Percentiles rank a stretch among this genome's conserved stretches.
Conservation (phyloP, 1,140 invertebrate genomes). For the Sitodiplosis mosellana region DNA sequence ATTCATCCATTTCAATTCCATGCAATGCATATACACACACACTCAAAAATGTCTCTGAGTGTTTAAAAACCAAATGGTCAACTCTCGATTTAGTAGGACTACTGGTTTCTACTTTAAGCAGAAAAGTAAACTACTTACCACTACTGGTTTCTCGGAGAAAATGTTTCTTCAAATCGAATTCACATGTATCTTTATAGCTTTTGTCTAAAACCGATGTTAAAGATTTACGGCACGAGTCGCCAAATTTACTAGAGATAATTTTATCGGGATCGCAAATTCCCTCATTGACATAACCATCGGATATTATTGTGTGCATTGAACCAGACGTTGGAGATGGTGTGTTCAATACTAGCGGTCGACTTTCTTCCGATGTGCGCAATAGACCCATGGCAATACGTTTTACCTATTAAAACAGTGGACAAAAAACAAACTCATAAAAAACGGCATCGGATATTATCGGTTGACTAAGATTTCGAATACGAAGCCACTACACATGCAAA, state of each 20-base stretch:
- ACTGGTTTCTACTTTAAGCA: too few species aligned
- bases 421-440: background rate
- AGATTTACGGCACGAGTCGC: constrained; percentile 24
- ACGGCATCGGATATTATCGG: too few species aligned
- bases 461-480: background rate
- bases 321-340: constrained; percentile 31
- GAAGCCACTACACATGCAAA: background rate
- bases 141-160: constrained; percentile 23
- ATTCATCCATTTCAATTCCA: too few species aligned
- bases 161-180: constrained; percentile 21
- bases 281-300: constrained; percentile 62
- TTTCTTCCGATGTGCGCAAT: constrained; percentile 30
- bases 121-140: constrained; percentile 9
- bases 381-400: constrained; percentile 23
- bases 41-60: too few species aligned
- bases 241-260: constrained; percentile 24
- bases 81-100: too few species aligned
- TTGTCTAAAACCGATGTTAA: constrained; percentile 19
- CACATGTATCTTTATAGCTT: constrained; percentile 15
- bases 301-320: constrained; percentile 30
- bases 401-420: constrained; percentile 11
- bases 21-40: too few species aligned
- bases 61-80: too few species aligned
- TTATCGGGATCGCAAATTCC: constrained; percentile 37
- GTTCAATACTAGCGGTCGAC: constrained; percentile 36